A percentile compares a stretch with the other conserved stretches of the same genome.
These are phyloP conservation scores for Listrodromus nycthemerus DNA, from an alignment of 2,888 invertebrate species.

Conservation along the genomic window DNA sequence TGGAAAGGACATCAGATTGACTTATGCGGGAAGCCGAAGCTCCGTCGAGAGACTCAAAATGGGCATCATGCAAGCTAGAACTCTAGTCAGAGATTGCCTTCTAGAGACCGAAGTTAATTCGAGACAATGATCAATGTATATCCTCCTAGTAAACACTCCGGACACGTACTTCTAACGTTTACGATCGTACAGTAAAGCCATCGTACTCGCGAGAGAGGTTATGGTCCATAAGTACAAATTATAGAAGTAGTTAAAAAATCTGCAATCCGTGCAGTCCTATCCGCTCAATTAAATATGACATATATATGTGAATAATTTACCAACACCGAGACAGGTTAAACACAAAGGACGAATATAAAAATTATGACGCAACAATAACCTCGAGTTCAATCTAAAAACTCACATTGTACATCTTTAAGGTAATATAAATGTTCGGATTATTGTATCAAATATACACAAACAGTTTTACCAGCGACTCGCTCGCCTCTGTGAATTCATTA, in stretches of 20 bases:
- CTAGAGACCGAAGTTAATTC: constrained; percentile 97
- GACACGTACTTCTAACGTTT: constrained; percentile 41
- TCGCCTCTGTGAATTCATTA: background rate
- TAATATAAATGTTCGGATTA: constrained; percentile 3
- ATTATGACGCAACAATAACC: constrained; percentile 34
- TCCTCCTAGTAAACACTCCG: constrained; percentile 10
- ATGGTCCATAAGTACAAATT: constrained; percentile 53
- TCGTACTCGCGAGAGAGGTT: constrained; percentile 16
- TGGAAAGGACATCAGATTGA: constrained; percentile 97
- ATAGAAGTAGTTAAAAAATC: constrained; percentile 35
- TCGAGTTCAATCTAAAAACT: constrained; percentile 21
- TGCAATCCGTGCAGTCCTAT: constrained; percentile 11
- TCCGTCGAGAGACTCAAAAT: constrained; percentile 97
- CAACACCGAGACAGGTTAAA: constrained; percentile 2
- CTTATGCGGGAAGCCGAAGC: constrained; percentile 97
- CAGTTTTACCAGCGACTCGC: background rate
- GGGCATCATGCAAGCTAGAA: constrained; percentile 96
- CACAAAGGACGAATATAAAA: constrained; percentile 24
- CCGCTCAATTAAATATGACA: constrained; percentile 49
- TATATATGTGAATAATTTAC: constrained; percentile 20
- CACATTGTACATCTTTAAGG: background rate
- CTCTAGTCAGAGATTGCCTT: constrained; percentile 96
- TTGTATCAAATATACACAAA: constrained; percentile 30
- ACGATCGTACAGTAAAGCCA: background rate
- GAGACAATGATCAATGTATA: constrained; percentile 80